These are phyloP conservation scores for Lineus longissimus DNA, from an alignment of 1,140 invertebrate species.

Conservation along the genomic window DNA sequence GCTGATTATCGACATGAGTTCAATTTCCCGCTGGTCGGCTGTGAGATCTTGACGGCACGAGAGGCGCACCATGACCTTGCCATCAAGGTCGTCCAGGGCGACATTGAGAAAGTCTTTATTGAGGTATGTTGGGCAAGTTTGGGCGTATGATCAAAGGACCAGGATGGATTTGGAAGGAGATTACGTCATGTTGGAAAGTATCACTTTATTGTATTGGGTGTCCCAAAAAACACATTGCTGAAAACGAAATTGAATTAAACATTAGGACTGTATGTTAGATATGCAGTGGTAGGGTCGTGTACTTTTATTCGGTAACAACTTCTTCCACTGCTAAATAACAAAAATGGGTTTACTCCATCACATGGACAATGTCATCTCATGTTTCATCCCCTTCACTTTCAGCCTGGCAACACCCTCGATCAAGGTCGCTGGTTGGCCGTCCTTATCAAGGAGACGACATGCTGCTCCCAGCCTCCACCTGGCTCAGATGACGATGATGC, in stretches of 20 bases:
- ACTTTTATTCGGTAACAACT: no score
- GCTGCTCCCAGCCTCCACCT: background rate
- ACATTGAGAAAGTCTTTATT: background rate
- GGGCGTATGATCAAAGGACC: no score
- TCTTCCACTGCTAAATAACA: no score
- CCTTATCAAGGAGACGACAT: slow-evolving; percentile 1
- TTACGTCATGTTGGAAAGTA: no score
- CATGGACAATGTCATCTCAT: no score
- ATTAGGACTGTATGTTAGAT: no score
- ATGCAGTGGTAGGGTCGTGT: no score
- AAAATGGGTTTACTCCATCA: no score
- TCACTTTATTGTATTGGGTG: no score
- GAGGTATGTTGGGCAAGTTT: background rate
- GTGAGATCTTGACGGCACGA: background rate
- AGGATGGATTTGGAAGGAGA: no score
- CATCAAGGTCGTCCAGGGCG: background rate
- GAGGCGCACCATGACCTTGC: background rate
- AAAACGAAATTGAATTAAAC: no score
- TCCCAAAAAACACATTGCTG: no score
- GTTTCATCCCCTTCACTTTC: background rate
- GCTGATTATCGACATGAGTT: background rate
- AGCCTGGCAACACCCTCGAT: background rate
- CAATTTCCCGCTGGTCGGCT: slow-evolving; percentile 3
- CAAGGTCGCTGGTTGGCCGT: background rate
- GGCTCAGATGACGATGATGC: background rate